Base-by-base conservation (phyloP, 1,140 invertebrate genomes). In the Leguminivora glycinivorella region DNA sequence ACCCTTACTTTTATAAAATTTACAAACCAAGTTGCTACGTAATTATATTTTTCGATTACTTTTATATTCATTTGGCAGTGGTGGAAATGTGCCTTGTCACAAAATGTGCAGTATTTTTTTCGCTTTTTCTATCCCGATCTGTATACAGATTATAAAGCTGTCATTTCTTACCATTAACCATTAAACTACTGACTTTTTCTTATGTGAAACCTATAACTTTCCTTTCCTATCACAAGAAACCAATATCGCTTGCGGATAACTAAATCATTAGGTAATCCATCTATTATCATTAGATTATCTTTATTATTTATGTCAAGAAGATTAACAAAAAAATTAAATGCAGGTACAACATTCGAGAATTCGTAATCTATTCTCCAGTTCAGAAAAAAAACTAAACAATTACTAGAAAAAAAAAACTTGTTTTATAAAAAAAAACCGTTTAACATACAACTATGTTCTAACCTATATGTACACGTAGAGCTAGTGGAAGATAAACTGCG, bases 261-360 rank as follows among this genome's bases (percentile, higher is more conserved):
- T 85, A 80, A 83, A 86, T 17, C 58, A 29, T 63, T 29, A 63
- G 58, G 58, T 63, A 63, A 17, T 63, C 58, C 58, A 4, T 29
- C 58, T 29, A 63, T 63, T 63, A 83, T 76, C 82, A 83, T 85
- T 81, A 87, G 80, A 52, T 68, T 81, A 87, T 83, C 81, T 82
- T 85, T 87, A 87, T 88, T 87, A 89, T 85, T 85, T 88, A 89
- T 89, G 86, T 90, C 87, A 88, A 91, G 76, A 77, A 78, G 84
- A 88, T 83, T 83, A 90, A 89, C 83, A 86, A 91, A 88, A 83
- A 88, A 89, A 89, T 83, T 91, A 92, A 92, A 92, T 92, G 91
- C 92, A 92, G 92, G 92, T 92, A 92, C 92, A 92, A 91, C 84
- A 91, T 91, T 92, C 92, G 91, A 92, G 92, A 91, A 92, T 90